Evolutionary conservation across 2,888 invertebrate genomes (phyloP).

Genomic region (Kryphioiulus occultus): DNA sequence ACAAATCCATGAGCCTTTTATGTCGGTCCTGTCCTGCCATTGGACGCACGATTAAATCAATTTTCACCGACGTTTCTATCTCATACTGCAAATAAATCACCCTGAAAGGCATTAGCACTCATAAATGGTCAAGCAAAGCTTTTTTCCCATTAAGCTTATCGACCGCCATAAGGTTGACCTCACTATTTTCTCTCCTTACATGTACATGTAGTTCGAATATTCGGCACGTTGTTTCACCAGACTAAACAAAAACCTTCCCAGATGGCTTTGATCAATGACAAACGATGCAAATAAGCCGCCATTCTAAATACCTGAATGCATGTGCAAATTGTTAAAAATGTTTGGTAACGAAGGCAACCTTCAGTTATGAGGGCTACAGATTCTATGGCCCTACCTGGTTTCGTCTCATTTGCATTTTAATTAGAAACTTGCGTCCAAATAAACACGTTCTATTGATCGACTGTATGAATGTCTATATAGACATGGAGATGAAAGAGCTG

Average conservation of each 20-base stretch:
- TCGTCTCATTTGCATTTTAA: background rate
- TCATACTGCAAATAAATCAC: background rate
- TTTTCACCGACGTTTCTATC: background rate
- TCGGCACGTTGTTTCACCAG: background rate
- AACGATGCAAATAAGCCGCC: background rate
- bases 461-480: background rate
- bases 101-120: slow-evolving; percentile 8
- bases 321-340: background rate
- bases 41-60: background rate
- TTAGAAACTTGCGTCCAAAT: background rate
- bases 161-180: background rate
- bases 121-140: background rate
- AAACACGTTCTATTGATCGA: background rate
- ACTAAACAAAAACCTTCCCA: background rate
- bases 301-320: background rate
- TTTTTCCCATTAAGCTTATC: background rate
- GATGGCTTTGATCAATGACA: background rate
- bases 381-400: background rate
- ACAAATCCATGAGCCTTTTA: background rate
- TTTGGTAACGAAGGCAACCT: background rate
- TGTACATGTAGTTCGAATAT: background rate
- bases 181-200: background rate
- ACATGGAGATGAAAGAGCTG: background rate
- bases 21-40: background rate
- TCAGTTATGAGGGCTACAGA: background rate